Evolutionary conservation across 2,888 invertebrate genomes (phyloP).

Genomic region (Malachius bipustulatus): DNA sequence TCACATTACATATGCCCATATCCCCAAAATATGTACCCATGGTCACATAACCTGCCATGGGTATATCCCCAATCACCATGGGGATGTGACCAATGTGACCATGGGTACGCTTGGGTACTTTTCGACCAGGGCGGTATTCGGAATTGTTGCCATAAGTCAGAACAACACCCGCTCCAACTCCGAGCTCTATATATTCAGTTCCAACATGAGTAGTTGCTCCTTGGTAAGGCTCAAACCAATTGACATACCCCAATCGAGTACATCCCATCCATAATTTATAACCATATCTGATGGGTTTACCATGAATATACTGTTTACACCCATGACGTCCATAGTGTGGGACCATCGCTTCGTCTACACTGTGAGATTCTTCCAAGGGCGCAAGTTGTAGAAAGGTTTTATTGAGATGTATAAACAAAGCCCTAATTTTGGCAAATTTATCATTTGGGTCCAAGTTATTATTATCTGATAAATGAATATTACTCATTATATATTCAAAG

Average conservation of each 20-base stretch:
- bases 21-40: too few species aligned
- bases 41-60: too few species aligned
- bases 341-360: constrained; percentile 29
- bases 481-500: constrained; percentile 9
- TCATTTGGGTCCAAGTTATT: constrained; percentile 14
- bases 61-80: too few species aligned
- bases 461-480: constrained; percentile 8
- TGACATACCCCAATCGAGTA: constrained; percentile 19
- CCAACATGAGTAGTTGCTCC: constrained; percentile 15
- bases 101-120: too few species aligned
- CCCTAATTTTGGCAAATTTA: constrained; percentile 23
- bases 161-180: constrained; percentile 15
- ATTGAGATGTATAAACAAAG: constrained; percentile 21
- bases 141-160: constrained; percentile 13
- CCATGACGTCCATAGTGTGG: constrained; percentile 29
- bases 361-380: constrained; percentile 23
- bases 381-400: constrained; percentile 20
- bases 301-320: constrained; percentile 24
- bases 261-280: constrained; percentile 22
- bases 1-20: too few species aligned
- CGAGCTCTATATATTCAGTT: constrained; percentile 9
- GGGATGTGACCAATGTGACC: too few species aligned
- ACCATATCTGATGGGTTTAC: constrained; percentile 22
- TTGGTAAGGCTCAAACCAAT: constrained; percentile 21
- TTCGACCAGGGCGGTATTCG: too few species aligned